Conservation (phyloP, 2,797 vertebrate species). For the Megalops cyprinoides region DNA sequence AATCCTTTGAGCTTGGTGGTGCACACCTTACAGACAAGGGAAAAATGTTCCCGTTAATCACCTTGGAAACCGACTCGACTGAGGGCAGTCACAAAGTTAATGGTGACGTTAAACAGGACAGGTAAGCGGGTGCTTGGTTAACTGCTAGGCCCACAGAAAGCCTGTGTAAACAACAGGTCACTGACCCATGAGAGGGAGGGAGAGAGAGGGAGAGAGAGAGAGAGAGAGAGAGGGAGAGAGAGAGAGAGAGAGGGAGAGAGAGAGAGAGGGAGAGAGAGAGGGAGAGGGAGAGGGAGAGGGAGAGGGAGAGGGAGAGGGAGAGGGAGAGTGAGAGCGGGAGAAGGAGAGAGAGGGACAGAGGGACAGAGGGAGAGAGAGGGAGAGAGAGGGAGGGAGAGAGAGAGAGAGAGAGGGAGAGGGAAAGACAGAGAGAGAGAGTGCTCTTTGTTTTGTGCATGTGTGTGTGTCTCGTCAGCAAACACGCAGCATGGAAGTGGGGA, state of each 20-base stretch:
- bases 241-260: background rate
- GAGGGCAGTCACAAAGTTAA: conserved; percentile 29
- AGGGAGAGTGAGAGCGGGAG: too few relatives aligned
- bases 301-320: too few relatives aligned
- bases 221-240: background rate
- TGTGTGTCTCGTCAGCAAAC: conserved; percentile 5
- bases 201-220: background rate
- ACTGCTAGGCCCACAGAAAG: conserved; percentile 31
- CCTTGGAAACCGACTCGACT: conserved; percentile 23
- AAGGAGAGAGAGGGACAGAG: too few relatives aligned
- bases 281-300: background rate
- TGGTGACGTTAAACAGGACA: conserved; percentile 2
- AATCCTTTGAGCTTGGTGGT: background rate
- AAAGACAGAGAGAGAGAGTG: too few relatives aligned
- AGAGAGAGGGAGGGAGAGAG: too few relatives aligned
- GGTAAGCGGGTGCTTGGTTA: background rate
- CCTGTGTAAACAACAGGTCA: conserved; percentile 39
- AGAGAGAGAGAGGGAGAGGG: too few relatives aligned
- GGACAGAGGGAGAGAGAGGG: too few relatives aligned
- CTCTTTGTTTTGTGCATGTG: conserved; percentile 39
- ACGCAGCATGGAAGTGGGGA: background rate
- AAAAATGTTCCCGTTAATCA: conserved; percentile 29
- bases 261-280: background rate
- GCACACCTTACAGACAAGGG: conserved; percentile 26
- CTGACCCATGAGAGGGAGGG: conserved; percentile 38